Percentiles rank a stretch among this genome's conserved stretches.
Conservation (phyloP, 2,888 invertebrate genomes). For the Lithosia quadra region DNA sequence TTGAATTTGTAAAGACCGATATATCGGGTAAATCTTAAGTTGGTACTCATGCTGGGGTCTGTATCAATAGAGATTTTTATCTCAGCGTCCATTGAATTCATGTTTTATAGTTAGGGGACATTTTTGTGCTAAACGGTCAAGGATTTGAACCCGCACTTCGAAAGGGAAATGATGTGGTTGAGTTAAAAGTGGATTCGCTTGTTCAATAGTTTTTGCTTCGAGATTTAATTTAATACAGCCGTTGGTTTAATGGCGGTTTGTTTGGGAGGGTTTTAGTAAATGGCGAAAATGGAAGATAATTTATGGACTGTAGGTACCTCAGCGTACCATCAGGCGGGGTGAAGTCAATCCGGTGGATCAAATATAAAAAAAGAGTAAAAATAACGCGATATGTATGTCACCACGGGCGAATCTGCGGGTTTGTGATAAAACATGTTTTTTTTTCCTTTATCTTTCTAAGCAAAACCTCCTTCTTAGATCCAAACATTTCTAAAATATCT, state of each 20-base stretch:
- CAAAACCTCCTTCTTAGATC: too few species aligned
- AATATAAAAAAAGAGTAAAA: too few species aligned
- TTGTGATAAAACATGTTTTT: too few species aligned
- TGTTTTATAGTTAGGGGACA: constrained; percentile 10
- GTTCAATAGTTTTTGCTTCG: background rate
- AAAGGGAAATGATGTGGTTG: background rate
- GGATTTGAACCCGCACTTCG: background rate
- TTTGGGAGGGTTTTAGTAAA: too few species aligned
- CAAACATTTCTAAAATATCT: too few species aligned
- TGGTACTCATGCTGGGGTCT: background rate
- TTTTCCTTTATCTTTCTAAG: too few species aligned
- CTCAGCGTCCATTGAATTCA: background rate
- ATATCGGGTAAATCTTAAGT: constrained; percentile 11
- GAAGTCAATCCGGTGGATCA: too few species aligned
- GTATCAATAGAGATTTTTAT: constrained; percentile 12
- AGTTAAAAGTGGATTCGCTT: background rate
- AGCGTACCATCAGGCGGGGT: too few species aligned
- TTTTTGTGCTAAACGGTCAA: background rate
- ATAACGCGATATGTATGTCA: too few species aligned
- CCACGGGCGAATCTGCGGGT: too few species aligned
- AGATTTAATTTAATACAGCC: background rate
- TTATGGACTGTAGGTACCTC: too few species aligned
- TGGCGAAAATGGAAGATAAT: too few species aligned
- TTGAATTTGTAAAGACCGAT: constrained; percentile 5
- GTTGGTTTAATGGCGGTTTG: background rate